These are phyloP conservation scores for Perca schrenkii DNA, from an alignment of 2,113 vertebrate genomes.

Conservation along the genomic window DNA sequence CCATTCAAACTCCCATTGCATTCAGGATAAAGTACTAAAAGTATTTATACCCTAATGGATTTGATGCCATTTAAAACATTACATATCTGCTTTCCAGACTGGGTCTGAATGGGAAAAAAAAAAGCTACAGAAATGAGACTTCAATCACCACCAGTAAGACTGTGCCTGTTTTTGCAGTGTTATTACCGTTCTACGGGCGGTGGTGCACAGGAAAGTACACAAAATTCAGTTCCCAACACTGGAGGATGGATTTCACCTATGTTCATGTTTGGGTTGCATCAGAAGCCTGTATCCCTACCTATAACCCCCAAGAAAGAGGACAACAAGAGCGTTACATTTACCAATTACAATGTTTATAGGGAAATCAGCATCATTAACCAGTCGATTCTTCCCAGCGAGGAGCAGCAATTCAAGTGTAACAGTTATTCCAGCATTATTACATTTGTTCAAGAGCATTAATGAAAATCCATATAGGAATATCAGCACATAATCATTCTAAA, in stretches of 20 bases:
- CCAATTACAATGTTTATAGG: constrained; percentile 16
- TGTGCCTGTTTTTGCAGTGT: not conserved
- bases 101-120: no score
- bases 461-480: not conserved
- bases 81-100: no score
- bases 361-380: constrained; percentile 17
- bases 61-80: no score
- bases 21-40: not conserved
- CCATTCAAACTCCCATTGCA: not conserved
- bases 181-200: not conserved
- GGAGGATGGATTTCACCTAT: not conserved
- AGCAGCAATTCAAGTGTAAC: constrained; percentile 77
- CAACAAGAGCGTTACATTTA: not conserved
- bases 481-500: constrained; percentile 20
- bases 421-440: constrained; percentile 72
- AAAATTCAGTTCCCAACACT: not conserved
- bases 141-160: not conserved
- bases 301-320: not conserved
- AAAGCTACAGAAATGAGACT: not conserved
- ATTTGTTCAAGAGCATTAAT: constrained; percentile 47
- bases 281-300: not conserved
- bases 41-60: no score
- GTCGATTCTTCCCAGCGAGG: constrained; percentile 29
- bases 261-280: not conserved
- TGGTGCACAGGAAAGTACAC: not conserved